Conservation (phyloP, 2,797 vertebrate species). For the Dicrostonyx torquatus region DNA sequence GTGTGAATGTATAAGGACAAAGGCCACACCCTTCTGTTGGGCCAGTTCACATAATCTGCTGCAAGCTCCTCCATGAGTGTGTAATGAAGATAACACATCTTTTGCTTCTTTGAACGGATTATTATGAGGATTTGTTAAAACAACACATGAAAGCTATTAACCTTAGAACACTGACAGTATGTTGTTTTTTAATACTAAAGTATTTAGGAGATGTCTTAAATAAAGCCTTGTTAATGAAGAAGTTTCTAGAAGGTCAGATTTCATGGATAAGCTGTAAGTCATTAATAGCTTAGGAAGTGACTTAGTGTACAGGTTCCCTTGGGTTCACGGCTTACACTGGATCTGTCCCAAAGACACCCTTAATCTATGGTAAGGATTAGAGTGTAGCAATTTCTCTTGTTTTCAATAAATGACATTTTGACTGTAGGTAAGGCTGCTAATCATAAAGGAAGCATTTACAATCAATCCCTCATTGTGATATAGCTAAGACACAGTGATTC, state of each 20-base stretch:
- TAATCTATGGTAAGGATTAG: slow-evolving; percentile 53
- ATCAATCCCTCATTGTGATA: slow-evolving; percentile 1
- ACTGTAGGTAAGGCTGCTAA: neutral
- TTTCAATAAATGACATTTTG: slow-evolving; percentile 43
- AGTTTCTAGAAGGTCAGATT: slow-evolving; percentile 43
- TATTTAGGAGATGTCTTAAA: slow-evolving; percentile 44
- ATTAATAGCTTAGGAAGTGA: slow-evolving; percentile 16
- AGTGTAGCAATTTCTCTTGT: slow-evolving; percentile 22
- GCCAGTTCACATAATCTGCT: neutral
- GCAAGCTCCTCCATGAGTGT: neutral
- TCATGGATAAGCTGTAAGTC: slow-evolving; percentile 10
- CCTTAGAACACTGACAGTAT: neutral
- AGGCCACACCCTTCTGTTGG: neutral
- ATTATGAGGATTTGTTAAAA: slow-evolving; percentile 42
- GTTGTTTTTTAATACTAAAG: slow-evolving; percentile 45
- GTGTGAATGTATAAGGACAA: neutral
- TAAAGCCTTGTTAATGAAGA: slow-evolving; percentile 49
- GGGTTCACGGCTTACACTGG: neutral
- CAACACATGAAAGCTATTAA: slow-evolving; percentile 30
- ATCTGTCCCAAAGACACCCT: slow-evolving; percentile 11
- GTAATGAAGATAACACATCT: neutral
- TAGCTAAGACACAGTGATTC: slow-evolving; percentile 41
- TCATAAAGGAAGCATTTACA: slow-evolving; percentile 20
- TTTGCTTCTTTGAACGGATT: slow-evolving; percentile 48
- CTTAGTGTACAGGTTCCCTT: slow-evolving; percentile 49